These are phyloP conservation scores for Drosophila pallidifrons DNA, from an alignment of 1,140 invertebrate species.

Conservation along the genomic window DNA sequence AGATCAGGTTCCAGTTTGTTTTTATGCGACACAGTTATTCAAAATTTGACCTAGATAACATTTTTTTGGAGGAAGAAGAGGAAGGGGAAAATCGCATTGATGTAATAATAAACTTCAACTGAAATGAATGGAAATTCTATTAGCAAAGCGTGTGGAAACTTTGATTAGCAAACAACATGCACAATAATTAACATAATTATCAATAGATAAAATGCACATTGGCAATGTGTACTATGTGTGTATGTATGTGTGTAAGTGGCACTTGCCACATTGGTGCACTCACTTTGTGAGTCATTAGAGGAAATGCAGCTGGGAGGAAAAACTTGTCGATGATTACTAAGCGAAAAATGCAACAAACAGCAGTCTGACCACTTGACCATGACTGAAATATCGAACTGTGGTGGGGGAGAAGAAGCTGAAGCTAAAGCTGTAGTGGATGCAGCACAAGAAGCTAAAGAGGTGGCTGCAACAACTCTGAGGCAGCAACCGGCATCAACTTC, in stretches of 20 bases:
- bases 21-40: conserved; percentile 26
- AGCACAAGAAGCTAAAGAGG: conserved; percentile 12
- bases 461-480: conserved; percentile 3
- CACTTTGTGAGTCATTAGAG: conserved; percentile 5
- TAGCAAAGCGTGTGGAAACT: conserved; percentile 21
- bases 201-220: not conserved
- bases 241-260: conserved; percentile 1
- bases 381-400: conserved; percentile 58
- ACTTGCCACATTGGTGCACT: not conserved
- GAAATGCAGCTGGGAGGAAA: conserved; percentile 1
- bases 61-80: not conserved
- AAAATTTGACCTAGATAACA: conserved; percentile 46
- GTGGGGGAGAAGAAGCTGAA: conserved; percentile 1
- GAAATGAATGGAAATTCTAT: conserved; percentile 45
- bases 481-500: conserved; percentile 36
- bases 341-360: conserved; percentile 39
- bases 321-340: conserved; percentile 21
- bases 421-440: not conserved
- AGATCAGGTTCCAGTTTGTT: conserved; percentile 33
- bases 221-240: not conserved
- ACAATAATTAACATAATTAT: conserved; percentile 25
- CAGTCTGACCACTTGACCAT: conserved; percentile 66
- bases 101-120: conserved; percentile 14
- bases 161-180: not conserved
- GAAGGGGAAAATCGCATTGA: conserved; percentile 5